Evolutionary conservation across 2,888 invertebrate species (phyloP).

Genomic region (Proisotoma minuta): DNA sequence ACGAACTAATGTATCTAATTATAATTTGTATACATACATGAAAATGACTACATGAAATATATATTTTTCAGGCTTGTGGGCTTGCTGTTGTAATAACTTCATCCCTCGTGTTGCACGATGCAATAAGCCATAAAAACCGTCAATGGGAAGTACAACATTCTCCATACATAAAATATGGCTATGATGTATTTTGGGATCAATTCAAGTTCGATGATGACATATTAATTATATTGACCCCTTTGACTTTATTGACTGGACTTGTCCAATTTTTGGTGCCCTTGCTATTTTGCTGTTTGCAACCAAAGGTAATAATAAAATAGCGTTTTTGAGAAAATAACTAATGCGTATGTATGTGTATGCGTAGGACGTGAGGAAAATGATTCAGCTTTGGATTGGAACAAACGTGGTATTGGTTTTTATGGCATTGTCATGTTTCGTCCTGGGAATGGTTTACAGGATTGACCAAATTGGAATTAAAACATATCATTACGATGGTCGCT

Average conservation of each 20-base stretch:
- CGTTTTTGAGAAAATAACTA: background rate
- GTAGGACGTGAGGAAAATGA: constrained; percentile 26
- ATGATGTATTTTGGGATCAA: constrained; percentile 35
- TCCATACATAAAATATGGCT: constrained; percentile 20
- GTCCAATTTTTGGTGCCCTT: constrained; percentile 29
- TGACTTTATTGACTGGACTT: constrained; percentile 28
- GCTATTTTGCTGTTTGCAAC: constrained; percentile 30
- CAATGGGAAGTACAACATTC: constrained; percentile 29
- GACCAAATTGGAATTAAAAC: constrained; percentile 30
- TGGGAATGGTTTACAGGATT: constrained; percentile 30
- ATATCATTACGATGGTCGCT: constrained; percentile 15
- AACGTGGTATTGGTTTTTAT: constrained; percentile 24
- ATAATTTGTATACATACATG: background rate
- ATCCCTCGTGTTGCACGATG: constrained; percentile 27
- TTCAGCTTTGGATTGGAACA: constrained; percentile 32
- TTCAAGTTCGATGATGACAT: constrained; percentile 36
- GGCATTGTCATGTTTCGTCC: constrained; percentile 19
- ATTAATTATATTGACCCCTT: constrained; percentile 27
- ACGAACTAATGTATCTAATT: background rate
- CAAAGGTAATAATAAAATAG: constrained; percentile 10
- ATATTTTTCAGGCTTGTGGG: constrained; percentile 20
- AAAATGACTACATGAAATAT: background rate
- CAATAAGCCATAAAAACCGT: constrained; percentile 31
- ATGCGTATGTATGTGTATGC: background rate
- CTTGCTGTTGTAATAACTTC: constrained; percentile 26